Evolutionary conservation across 2,888 invertebrate species (phyloP), one percentile per base, ranked within the genome.

Genomic region (Caenorhabditis macrosperma): DNA sequence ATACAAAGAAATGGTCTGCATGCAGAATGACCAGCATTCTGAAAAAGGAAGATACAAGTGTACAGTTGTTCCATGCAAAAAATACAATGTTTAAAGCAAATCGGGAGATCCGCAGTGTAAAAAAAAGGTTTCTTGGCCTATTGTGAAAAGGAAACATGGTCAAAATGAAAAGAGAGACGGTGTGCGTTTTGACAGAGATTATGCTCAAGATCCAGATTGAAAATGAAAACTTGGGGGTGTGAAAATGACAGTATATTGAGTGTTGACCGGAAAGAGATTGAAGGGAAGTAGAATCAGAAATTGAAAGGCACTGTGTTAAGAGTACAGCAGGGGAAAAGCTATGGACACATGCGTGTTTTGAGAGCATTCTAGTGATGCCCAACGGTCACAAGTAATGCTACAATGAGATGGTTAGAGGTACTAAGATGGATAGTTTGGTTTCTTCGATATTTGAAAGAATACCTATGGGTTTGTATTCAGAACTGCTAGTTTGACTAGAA

Each of bases 401-500:
- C 64, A 74, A 74, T 74, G 74, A 74, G 64, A 74, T 74, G 74
- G n/a, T 59, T 74, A 74, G 38, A 10, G 59, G 9, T 64, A 57
- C 64, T 74, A 74, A 64, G 22, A 35, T 72, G 63, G 12, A 46
- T 63, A 55, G 17, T 0, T 30, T 15, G 24, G 38, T 28, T 46
- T 2, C n/a, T 38, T 46, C 38, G n/a, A 44, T 33, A n/a, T n/a
- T n/a, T n/a, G 26, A 26, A 22, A 26, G n/a, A 38, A n/a, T n/a
- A n/a, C n/a, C n/a, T n/a, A n/a, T n/a, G n/a, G n/a, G n/a, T n/a
- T n/a, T n/a, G n/a, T n/a, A n/a, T n/a, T n/a, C n/a, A n/a, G n/a
- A n/a, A n/a, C n/a, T 54, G 44, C 66, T 54, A 59, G 59, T 59
- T 59, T 20, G 24, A 59, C 59, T 59, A 59, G 59, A 7, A 41